phyloP scores from a whole-genome alignment of 1,140 invertebrate genomes.

The Drosophila pruinosa region DNA sequence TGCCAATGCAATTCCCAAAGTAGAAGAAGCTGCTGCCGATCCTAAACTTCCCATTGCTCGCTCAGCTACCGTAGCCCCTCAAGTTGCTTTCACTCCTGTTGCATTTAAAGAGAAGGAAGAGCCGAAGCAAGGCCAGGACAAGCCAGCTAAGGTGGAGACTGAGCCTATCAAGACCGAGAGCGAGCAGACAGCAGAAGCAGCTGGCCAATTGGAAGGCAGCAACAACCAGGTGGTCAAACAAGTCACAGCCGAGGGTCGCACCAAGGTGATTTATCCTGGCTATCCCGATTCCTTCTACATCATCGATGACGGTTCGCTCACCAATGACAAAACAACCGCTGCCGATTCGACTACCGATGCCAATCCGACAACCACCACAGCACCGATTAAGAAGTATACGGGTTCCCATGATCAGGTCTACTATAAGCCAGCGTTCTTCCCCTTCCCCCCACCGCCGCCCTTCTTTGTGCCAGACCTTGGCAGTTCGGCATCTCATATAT shows the following conservation, averaged over 20 bases:
- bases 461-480: neutral
- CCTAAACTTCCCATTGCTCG: no score
- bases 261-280: neutral
- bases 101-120: no score
- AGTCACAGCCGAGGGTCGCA: constrained; percentile 1
- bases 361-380: neutral
- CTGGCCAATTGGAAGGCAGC: constrained; percentile 10
- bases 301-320: neutral
- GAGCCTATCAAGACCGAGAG: no score
- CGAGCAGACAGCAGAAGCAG: neutral
- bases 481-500: neutral
- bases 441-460: neutral
- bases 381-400: neutral
- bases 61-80: no score
- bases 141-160: no score
- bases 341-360: neutral
- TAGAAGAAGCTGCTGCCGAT: no score
- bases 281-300: neutral
- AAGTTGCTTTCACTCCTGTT: no score
- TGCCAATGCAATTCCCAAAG: constrained; percentile 8
- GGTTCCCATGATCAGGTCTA: constrained; percentile 13
- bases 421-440: constrained; percentile 16
- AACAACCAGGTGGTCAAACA: constrained; percentile 1
- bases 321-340: no score
- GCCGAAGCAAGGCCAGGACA: no score